phyloP scores from a whole-genome alignment of 1,140 invertebrate genomes.

The Archivesica marissinica region DNA sequence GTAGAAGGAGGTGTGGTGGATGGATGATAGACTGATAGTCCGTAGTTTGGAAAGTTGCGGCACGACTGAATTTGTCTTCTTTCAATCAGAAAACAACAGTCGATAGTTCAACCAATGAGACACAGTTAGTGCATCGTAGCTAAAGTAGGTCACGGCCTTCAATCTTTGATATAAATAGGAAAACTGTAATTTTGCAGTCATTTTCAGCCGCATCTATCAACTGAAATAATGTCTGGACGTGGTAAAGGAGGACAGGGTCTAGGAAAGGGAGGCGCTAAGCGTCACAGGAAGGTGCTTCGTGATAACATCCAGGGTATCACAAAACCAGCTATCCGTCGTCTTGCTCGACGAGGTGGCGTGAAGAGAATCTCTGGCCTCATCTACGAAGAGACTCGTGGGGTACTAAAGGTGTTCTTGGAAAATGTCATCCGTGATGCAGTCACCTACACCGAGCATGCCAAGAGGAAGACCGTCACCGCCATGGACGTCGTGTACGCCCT shows the following conservation, averaged over 20 bases:
- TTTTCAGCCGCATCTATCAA: neutral
- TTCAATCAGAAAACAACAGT: no score
- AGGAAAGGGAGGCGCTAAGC: conserved; percentile 81
- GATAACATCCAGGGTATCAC: conserved; percentile 93
- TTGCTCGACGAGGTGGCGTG: conserved; percentile 90
- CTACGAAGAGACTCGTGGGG: conserved; percentile 85
- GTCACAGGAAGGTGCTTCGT: conserved; percentile 84
- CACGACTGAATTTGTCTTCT: no score
- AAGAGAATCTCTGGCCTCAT: conserved; percentile 91
- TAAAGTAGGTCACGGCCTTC: no score
- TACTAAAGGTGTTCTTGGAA: conserved; percentile 90
- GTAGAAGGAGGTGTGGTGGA: no score
- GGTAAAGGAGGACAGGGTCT: conserved; percentile 81
- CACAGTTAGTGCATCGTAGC: no score
- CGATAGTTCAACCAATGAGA: no score
- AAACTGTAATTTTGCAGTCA: no score
- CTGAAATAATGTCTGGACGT: conserved; percentile 76
- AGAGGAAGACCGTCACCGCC: conserved; percentile 92
- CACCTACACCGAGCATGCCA: conserved; percentile 93
- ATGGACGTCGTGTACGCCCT: conserved; percentile 95
- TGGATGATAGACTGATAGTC: no score
- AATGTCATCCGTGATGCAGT: conserved; percentile 93
- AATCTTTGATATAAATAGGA: no score
- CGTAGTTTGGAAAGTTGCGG: no score
- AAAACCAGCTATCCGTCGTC: conserved; percentile 87